Percentiles rank a stretch among this genome's conserved stretches.
Conservation (phyloP, 2,888 invertebrate species). For the Sipha maydis region DNA sequence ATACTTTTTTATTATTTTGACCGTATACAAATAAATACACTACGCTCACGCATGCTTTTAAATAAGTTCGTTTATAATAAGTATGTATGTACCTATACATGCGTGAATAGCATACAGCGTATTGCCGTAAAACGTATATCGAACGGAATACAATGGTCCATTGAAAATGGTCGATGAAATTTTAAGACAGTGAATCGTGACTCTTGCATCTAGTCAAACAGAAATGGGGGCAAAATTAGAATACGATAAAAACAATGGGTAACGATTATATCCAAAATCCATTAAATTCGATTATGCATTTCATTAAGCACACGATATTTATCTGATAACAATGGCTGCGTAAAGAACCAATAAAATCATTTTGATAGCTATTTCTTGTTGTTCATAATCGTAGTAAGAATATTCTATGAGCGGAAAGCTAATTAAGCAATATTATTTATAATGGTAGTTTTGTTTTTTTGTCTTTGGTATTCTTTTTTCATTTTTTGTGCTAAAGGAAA, state of each 20-base stretch:
- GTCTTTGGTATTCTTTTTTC: background rate
- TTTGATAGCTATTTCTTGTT: background rate
- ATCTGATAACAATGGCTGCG: conserved; percentile 38
- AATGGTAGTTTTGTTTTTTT: background rate
- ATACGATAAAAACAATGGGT: conserved; percentile 56
- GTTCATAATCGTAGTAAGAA: conserved; percentile 2
- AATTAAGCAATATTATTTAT: conserved; percentile 29
- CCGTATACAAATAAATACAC: background rate
- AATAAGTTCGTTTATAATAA: background rate
- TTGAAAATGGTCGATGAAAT: conserved; percentile 49
- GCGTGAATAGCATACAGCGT: background rate
- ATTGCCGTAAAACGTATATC: conserved; percentile 14
- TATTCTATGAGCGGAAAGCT: conserved; percentile 23
- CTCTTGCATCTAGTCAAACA: conserved; percentile 41
- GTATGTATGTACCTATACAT: no score
- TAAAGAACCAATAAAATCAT: conserved; percentile 34
- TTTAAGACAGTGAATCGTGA: conserved; percentile 53
- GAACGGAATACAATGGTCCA: conserved; percentile 58
- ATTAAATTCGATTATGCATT: conserved; percentile 54
- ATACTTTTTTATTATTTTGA: conserved; percentile 26
- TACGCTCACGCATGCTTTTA: background rate
- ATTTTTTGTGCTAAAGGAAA: background rate
- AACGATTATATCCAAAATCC: conserved; percentile 54
- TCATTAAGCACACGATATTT: conserved; percentile 39
- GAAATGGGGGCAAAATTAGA: conserved; percentile 42